Conservation (phyloP, 2,113 vertebrate species). For the Ancistrus triradiatus region DNA sequence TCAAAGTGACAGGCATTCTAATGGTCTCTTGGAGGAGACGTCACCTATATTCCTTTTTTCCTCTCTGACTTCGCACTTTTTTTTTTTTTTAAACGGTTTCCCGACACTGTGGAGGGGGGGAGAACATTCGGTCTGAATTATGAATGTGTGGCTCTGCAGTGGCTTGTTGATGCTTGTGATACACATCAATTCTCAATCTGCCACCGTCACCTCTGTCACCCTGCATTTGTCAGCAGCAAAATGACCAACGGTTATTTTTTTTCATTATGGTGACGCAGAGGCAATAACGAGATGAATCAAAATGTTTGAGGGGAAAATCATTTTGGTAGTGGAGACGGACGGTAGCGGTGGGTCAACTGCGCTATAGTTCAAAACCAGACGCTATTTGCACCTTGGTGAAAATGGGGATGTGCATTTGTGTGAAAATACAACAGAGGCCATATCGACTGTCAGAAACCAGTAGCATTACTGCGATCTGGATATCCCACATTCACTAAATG, state of each 20-base stretch:
- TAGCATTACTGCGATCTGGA: too few relatives aligned
- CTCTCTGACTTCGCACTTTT: background rate
- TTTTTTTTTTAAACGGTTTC: slow-evolving; percentile 12
- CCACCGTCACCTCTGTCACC: slow-evolving; percentile 12
- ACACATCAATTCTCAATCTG: slow-evolving; percentile 33
- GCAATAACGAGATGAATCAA: slow-evolving; percentile 16
- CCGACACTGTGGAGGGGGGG: slow-evolving; percentile 23
- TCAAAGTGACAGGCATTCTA: slow-evolving; percentile 52
- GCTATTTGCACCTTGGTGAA: too few relatives aligned
- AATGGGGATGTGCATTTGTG: too few relatives aligned
- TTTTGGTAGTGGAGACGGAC: too few relatives aligned
- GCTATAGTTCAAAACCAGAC: too few relatives aligned
- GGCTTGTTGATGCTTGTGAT: slow-evolving; percentile 18
- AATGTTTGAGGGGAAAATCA: background rate
- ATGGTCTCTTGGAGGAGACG: slow-evolving; percentile 42
- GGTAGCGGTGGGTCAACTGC: too few relatives aligned
- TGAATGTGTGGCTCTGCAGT: slow-evolving; percentile 24
- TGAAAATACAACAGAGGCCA: too few relatives aligned
- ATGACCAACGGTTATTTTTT: slow-evolving; percentile 4
- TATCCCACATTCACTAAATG: too few relatives aligned
- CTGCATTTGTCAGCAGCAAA: slow-evolving; percentile 17
- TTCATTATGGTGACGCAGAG: slow-evolving; percentile 9
- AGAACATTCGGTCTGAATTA: slow-evolving; percentile 33
- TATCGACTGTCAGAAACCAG: too few relatives aligned
- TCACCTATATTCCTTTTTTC: slow-evolving; percentile 24